Conservation (phyloP, 35 echinoderm and acorn worm genomes). For the Apostichopus californicus region DNA sequence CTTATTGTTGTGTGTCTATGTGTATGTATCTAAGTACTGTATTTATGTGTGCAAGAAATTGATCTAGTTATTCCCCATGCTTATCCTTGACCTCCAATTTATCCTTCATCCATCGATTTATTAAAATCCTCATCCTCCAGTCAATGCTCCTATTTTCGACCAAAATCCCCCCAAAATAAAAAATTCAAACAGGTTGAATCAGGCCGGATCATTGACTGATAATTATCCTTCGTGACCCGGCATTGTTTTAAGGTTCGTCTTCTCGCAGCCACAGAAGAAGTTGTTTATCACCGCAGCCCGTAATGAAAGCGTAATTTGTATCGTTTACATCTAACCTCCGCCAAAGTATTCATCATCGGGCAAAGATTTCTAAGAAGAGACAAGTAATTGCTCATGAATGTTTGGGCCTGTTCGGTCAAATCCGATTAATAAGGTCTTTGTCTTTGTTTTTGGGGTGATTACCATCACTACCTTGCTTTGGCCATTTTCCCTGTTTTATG, state of each 20-base stretch:
- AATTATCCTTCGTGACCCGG: neutral
- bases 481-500: slow-evolving; percentile 2
- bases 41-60: too few species aligned
- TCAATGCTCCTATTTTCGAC: neutral
- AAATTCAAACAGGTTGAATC: neutral
- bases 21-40: too few species aligned
- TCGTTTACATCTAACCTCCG: neutral
- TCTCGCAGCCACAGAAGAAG: neutral
- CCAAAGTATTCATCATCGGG: neutral
- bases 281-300: neutral
- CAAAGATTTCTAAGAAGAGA: neutral
- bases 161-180: neutral
- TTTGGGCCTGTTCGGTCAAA: neutral
- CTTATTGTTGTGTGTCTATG: too few species aligned
- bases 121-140: neutral
- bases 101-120: too few species aligned
- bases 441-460: neutral
- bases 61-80: too few species aligned
- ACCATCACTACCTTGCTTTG: neutral
- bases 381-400: neutral
- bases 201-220: neutral
- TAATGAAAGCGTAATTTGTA: neutral
- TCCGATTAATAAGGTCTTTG: neutral
- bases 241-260: neutral
- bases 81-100: too few species aligned